A percentile compares a stretch with the other conserved stretches of the same genome.
Evolutionary conservation across 2,113 vertebrate genomes (phyloP).

Genomic region (Paralichthys olivaceus): DNA sequence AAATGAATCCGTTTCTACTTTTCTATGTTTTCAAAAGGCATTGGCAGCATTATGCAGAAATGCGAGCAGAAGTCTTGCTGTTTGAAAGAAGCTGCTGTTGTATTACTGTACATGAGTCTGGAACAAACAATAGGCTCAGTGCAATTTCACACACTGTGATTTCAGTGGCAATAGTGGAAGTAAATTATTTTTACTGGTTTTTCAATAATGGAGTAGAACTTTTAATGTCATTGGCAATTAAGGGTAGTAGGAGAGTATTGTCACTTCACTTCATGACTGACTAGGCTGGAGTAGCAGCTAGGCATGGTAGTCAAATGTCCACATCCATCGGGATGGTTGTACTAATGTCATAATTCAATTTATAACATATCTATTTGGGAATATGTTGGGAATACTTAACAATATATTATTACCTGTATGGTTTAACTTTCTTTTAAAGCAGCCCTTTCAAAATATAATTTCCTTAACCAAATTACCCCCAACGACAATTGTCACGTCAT

Average conservation of each 20-base stretch:
- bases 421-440: background rate
- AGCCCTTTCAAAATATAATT: background rate
- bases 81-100: constrained; percentile 30
- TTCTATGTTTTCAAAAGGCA: constrained; percentile 1
- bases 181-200: background rate
- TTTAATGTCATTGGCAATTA: background rate
- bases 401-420: background rate
- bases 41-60: background rate
- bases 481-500: background rate
- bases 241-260: background rate
- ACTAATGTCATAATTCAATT: background rate
- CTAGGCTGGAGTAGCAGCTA: background rate
- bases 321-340: background rate
- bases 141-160: constrained; percentile 42
- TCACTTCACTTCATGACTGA: constrained; percentile 2
- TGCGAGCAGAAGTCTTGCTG: background rate
- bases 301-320: background rate
- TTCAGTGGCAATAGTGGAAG: background rate
- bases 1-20: background rate
- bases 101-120: background rate
- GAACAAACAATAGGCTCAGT: constrained; percentile 7
- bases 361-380: background rate
- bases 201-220: background rate
- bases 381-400: background rate
- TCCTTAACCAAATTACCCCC: background rate